Conservation (phyloP, 2,797 vertebrate genomes). For the Anguilla megastoma region DNA sequence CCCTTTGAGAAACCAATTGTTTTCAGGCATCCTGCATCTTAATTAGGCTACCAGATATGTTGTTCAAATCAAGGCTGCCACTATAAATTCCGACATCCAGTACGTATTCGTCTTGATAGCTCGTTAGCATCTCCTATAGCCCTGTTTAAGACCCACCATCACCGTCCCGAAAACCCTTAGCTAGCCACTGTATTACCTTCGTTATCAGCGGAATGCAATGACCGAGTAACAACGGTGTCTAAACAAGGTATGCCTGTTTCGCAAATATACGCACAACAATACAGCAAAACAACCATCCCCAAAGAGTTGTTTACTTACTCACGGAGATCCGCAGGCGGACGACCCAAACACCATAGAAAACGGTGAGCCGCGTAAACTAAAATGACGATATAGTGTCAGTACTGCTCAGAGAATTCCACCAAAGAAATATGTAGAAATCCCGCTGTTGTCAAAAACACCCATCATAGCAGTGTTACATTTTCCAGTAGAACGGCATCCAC, state of each 20-base stretch:
- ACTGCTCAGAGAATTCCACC: slow-evolving; percentile 63
- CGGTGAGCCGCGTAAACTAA: slow-evolving; percentile 55
- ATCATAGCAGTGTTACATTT: slow-evolving; percentile 66
- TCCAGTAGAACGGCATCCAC: slow-evolving; percentile 47
- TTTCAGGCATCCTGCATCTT: neutral
- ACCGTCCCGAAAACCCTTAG: slow-evolving; percentile 22
- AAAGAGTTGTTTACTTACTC: slow-evolving; percentile 61
- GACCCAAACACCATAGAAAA: slow-evolving; percentile 58
- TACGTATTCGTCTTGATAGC: neutral
- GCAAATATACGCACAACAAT: neutral
- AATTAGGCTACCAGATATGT: neutral
- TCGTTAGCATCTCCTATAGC: slow-evolving; percentile 22
- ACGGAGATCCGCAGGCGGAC: slow-evolving; percentile 49
- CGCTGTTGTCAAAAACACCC: slow-evolving; percentile 64
- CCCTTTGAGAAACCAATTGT: neutral
- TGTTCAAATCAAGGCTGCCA: neutral
- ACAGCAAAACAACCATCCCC: neutral
- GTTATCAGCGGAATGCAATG: neutral
- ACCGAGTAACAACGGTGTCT: neutral
- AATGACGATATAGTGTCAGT: slow-evolving; percentile 43
- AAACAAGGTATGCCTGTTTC: neutral
- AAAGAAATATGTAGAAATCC: slow-evolving; percentile 59
- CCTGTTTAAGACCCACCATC: slow-evolving; percentile 8
- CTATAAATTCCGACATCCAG: neutral
- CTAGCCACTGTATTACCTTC: neutral